Conservation (phyloP, 2,797 vertebrate species). For the Cossypha niveicapilla region DNA sequence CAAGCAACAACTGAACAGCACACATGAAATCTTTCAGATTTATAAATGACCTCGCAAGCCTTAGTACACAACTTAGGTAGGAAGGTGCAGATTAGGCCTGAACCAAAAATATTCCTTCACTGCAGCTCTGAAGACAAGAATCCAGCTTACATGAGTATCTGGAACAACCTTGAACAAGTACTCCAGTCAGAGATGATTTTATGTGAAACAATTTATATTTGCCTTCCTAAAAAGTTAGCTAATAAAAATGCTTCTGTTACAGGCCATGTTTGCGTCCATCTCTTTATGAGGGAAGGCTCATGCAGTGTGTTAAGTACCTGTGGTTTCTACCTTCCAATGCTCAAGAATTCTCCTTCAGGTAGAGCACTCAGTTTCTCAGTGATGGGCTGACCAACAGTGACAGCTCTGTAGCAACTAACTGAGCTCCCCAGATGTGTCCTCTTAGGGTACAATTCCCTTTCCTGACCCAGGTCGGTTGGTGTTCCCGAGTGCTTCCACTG, state of each 20-base stretch:
- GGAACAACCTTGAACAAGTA: not conserved
- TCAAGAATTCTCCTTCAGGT: not conserved
- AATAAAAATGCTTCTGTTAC: not conserved
- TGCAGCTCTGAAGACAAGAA: not conserved
- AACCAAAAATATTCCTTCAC: not conserved
- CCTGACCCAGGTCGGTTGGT: not conserved
- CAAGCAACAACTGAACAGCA: not conserved
- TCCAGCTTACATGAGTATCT: not conserved
- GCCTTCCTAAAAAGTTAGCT: not conserved
- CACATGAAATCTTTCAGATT: rapidly evolving
- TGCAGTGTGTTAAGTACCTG: rapidly evolving
- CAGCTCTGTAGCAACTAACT: not conserved
- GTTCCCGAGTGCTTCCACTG: not conserved
- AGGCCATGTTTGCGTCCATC: too few species aligned
- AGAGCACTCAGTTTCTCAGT: rapidly evolving
- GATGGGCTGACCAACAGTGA: not conserved
- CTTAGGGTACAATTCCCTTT: not conserved
- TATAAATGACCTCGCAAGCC: not conserved
- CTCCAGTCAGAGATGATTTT: not conserved
- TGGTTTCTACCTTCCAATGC: not conserved
- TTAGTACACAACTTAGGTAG: not conserved
- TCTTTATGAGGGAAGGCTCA: not conserved
- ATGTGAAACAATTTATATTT: not conserved
- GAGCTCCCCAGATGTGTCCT: not conserved
- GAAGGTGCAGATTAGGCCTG: not conserved